A percentile compares a stretch with the other conserved stretches of the same genome.
phyloP scores from a whole-genome alignment of 2,797 vertebrate species.

The Caiman crocodilus region DNA sequence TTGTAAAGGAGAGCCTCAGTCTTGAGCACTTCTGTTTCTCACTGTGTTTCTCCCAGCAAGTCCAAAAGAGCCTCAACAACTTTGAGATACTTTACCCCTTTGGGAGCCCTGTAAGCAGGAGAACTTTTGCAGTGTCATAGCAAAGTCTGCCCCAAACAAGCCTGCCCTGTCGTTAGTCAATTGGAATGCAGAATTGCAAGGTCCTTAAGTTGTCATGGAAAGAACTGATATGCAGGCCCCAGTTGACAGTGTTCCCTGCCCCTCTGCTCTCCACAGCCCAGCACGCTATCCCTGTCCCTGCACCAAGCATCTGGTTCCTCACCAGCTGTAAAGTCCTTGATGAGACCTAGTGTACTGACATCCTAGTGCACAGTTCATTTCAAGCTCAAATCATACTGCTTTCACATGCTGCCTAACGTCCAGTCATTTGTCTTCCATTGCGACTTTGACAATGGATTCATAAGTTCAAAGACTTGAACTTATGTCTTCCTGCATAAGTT shows the following conservation, averaged over 20 bases:
- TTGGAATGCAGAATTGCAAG: neutral
- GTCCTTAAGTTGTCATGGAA: neutral
- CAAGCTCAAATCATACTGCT: too few relatives aligned
- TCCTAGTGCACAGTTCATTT: too few relatives aligned
- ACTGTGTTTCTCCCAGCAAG: neutral
- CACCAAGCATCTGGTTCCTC: neutral
- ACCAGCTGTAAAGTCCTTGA: too few relatives aligned
- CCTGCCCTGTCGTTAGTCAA: neutral
- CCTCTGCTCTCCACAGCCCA: neutral
- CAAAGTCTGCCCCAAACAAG: neutral
- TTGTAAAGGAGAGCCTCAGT: neutral
- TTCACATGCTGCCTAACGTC: too few relatives aligned
- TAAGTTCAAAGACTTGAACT: too few relatives aligned
- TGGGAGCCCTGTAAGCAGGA: neutral
- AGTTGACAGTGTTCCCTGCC: fast-evolving
- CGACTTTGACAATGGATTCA: too few relatives aligned
- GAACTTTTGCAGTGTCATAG: neutral
- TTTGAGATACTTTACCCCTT: neutral
- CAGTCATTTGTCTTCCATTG: too few relatives aligned
- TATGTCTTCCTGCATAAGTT: too few relatives aligned
- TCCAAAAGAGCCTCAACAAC: neutral
- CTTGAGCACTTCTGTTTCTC: conserved; percentile 1
- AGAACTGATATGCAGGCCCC: neutral
- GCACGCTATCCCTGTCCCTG: neutral
- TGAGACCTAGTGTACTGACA: too few relatives aligned